phyloP scores from a whole-genome alignment of 2,888 invertebrate genomes.

The Rhopalosiphum nymphaeae region DNA sequence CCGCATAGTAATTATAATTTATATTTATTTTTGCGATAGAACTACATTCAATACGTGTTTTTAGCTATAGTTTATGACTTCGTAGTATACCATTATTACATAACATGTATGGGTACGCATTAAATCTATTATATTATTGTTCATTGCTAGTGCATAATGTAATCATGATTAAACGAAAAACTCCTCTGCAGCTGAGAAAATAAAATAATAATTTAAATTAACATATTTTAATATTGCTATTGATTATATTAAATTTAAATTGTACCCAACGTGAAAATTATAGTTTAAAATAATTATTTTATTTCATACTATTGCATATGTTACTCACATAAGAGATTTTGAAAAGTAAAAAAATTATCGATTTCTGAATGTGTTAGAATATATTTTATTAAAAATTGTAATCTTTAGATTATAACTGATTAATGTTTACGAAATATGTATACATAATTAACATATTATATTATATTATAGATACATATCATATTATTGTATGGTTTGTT shows the following conservation, averaged over 20 bases:
- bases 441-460: background rate
- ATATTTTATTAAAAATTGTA: background rate
- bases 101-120: background rate
- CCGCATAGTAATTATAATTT: background rate
- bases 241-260: background rate
- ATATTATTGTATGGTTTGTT: background rate
- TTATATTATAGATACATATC: background rate
- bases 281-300: background rate
- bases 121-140: background rate
- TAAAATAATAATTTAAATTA: background rate
- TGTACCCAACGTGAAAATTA: background rate
- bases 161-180: background rate
- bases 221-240: background rate
- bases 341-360: background rate
- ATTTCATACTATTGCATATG: background rate
- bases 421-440: background rate
- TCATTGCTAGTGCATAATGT: background rate
- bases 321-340: background rate
- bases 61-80: background rate
- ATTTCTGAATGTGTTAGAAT: background rate
- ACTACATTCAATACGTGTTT: background rate
- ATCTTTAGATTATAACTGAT: background rate
- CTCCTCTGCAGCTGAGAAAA: background rate
- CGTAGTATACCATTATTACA: background rate
- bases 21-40: background rate